A percentile compares a stretch with the other conserved stretches of the same genome.
phyloP scores from a whole-genome alignment of 2,888 invertebrate genomes.

The Pammene fasciana region DNA sequence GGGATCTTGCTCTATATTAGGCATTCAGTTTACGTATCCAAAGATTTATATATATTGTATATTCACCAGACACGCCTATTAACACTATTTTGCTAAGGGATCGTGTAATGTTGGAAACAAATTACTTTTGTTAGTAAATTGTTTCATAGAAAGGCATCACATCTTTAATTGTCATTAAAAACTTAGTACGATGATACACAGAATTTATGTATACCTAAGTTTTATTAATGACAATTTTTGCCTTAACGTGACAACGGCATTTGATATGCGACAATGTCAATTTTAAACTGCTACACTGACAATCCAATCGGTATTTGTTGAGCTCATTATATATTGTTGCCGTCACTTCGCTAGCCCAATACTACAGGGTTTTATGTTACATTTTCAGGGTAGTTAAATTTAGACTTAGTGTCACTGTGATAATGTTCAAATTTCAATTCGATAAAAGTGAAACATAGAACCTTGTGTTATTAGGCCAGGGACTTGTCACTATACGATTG shows the following conservation, averaged over 20 bases:
- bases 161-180: constrained; percentile 1
- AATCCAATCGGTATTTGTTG: background rate
- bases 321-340: background rate
- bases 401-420: too few relatives aligned
- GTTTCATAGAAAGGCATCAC: constrained; percentile 3
- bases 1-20: constrained; percentile 7
- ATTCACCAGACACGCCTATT: background rate
- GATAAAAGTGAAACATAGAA: too few relatives aligned
- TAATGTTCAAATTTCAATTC: too few relatives aligned
- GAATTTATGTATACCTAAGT: too few relatives aligned
- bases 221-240: too few relatives aligned
- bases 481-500: background rate
- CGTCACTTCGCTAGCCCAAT: too few relatives aligned
- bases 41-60: constrained; percentile 5
- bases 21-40: constrained; percentile 23
- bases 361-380: too few relatives aligned
- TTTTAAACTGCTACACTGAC: background rate
- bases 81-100: background rate
- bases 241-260: too few relatives aligned
- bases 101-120: constrained; percentile 8
- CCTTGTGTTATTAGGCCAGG: too few relatives aligned
- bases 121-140: background rate
- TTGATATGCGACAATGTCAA: background rate
- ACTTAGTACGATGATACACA: background rate
- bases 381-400: too few relatives aligned